These are phyloP conservation scores for Pollachius pollachius DNA, from an alignment of 2,113 vertebrate genomes.

Conservation along the genomic window DNA sequence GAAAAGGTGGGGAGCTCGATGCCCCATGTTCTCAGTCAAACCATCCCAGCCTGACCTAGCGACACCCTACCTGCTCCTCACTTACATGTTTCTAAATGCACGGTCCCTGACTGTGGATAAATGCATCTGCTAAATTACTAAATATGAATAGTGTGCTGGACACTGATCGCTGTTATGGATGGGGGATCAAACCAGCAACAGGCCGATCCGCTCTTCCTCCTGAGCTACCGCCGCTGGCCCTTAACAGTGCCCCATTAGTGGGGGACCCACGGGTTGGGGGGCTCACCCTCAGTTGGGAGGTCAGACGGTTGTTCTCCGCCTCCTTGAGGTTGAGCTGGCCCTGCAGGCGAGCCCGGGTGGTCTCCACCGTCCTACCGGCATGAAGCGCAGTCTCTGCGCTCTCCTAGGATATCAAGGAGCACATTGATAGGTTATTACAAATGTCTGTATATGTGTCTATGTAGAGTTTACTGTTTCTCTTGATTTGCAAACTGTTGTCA, in stretches of 20 bases:
- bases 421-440: too few relatives aligned
- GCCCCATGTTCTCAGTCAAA: too few relatives aligned
- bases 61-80: too few relatives aligned
- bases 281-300: constrained; percentile 77
- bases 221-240: background rate
- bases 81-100: too few relatives aligned
- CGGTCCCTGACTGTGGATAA: too few relatives aligned
- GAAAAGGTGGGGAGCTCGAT: too few relatives aligned
- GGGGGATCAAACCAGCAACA: too few relatives aligned
- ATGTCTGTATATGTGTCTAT: too few relatives aligned
- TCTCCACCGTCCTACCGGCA: constrained; percentile 72
- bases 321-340: constrained; percentile 82
- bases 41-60: too few relatives aligned
- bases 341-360: constrained; percentile 76
- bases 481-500: too few relatives aligned
- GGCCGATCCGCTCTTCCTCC: too few relatives aligned
- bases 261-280: background rate
- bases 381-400: constrained; percentile 64
- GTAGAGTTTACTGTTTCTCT: background rate
- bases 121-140: too few relatives aligned
- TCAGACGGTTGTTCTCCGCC: constrained; percentile 79
- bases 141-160: background rate
- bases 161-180: background rate
- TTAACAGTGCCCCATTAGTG: background rate
- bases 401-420: constrained; percentile 61